Evolutionary conservation across 2,888 invertebrate genomes (phyloP), one percentile per base, ranked within the genome.

Genomic region (Bedellia somnulentella): DNA sequence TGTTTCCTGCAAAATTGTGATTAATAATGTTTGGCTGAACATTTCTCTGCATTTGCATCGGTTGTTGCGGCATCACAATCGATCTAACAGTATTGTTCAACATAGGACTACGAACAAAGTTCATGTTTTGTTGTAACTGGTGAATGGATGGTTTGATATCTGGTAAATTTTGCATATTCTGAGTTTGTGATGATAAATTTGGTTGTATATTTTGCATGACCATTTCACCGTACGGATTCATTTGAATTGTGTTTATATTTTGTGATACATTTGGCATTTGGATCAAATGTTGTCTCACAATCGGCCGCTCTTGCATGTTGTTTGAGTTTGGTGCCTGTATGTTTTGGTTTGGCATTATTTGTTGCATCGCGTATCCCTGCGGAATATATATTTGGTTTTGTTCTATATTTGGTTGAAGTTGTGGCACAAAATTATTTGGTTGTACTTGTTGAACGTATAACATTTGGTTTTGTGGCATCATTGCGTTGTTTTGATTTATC

Each of bases 381-480:
- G 60, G 68, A 4, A 64, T 35, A 35, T 57, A 66, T 35, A 70
- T 35, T 35, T 61, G 63, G 38, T 58, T 64, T 30, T 60, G 70
- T 15, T 66, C 60, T 37, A 66, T 46, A 9, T 54, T 53, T 14
- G 53, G 64, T 34, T 54, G 64, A 2, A 53, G 39, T n/a, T 54
- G 42, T 1, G 53, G 52, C 27, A 60, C 42, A 15, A 58, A 55
- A 23, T 60, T 62, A 47, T 54, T 59, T 42, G 58, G 53, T 29
- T 16, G 29, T 5, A 63, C 36, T 22, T 70, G 67, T 33, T 67
- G 71, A 15, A 73, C 56, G 42, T 71, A 73, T 13, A 68, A 49
- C 4, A 71, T 52, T 37, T 55, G 64, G 41, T 60, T 67, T 33
- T 58, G 63, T 9, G 34, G 34, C 6, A 21, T 16, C 2, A 54